Conservation (phyloP, 2,113 vertebrate species). For the Capreolus pygargus region DNA sequence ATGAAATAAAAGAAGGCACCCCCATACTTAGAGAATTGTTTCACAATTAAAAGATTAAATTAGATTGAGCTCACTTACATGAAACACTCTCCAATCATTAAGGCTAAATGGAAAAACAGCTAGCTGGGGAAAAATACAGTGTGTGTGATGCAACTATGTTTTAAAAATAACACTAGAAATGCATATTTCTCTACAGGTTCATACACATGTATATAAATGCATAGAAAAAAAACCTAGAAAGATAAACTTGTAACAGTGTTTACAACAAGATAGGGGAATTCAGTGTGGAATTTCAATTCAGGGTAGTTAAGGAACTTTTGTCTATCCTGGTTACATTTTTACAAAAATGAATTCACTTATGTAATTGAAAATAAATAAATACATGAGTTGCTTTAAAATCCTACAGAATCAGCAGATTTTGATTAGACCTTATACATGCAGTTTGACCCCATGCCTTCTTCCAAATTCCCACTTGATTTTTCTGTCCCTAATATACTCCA, state of each 20-base stretch:
- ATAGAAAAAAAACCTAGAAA: background rate
- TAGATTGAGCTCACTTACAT: background rate
- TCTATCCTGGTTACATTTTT: background rate
- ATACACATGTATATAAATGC: background rate
- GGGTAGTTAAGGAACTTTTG: background rate
- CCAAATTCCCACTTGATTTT: background rate
- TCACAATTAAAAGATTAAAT: background rate
- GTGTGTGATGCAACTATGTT: background rate
- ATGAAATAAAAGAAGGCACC: background rate
- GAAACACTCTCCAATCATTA: background rate
- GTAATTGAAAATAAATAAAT: background rate
- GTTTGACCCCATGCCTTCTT: background rate
- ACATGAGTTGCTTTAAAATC: background rate
- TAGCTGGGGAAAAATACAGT: background rate
- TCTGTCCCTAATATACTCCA: background rate
- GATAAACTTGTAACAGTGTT: background rate
- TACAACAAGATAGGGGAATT: background rate
- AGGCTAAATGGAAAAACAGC: background rate
- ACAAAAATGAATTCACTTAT: background rate
- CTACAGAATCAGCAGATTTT: background rate
- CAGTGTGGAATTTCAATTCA: background rate
- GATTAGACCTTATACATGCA: background rate
- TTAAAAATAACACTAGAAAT: background rate
- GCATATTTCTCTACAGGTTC: background rate
- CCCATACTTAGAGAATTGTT: background rate